Base-by-base conservation (phyloP, 2,888 invertebrate genomes). In the Xylota sylvarum region DNA sequence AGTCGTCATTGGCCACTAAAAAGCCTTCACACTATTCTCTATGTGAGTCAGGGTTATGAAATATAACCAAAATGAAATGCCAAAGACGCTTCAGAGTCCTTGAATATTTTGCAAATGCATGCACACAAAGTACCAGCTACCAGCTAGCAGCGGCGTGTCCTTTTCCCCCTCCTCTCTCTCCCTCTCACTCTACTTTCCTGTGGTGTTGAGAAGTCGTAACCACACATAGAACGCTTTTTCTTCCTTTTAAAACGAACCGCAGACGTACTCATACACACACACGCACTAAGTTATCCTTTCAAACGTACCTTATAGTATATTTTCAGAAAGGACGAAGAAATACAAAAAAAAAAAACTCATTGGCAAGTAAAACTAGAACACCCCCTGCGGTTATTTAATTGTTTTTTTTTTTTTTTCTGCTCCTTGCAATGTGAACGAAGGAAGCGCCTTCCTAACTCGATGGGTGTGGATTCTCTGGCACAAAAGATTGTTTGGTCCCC, bases 371-470 rank as follows among this genome's bases (percentile, higher is more conserved):
- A 88, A 87, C 87, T 87, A 82, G 88, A 88, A 88, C 88, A 88
- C 84, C 69, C 88, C 88, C 87, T 76, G 84, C 78, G 87, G 88
- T 84, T 84, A 88, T 85, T 85, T 81, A 88, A 88, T 88, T 88
- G 79, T 87, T 76, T 76, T 69, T 67, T 64, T 10, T 37, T 5
- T n/a, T 43, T 43, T 43, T 76, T 67, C 12, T 67, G n/a, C 52
- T 72, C 23, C 70, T 76, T 58, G 40, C 48, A 65, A 64, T 40
- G 23, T n/a, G 43, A 37, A 69, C 60, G 74, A 74, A 76, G 76
- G 70, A 76, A 70, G 80, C 40, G 67, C 37, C 55, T 52, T 65
- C 72, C 82, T 86, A 86, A 82, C 82, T 86, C 77, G 62, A 73
- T 86, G 86, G 86, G 82, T 50, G 82, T 50, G 82, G 81, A 74